Evolutionary conservation across 2,113 vertebrate species (phyloP), one percentile per base, ranked within the genome.

Genomic region (Gymnarchus niloticus): DNA sequence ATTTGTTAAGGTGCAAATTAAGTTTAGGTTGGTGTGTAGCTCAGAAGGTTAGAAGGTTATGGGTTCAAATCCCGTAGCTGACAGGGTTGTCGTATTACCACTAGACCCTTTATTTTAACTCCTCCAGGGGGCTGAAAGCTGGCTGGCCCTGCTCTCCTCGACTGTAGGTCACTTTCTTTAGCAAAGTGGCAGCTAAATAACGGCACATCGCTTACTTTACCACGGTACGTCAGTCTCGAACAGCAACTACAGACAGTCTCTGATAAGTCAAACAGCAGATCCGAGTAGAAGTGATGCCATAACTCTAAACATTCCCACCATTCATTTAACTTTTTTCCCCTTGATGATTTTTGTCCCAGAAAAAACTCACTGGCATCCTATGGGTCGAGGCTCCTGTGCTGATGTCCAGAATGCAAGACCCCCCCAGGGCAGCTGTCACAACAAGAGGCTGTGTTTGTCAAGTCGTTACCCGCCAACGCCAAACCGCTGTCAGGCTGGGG

Each of bases 361-460:
- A 78, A 23, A 23, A 8, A 48, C 46, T 48, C 9, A 23, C 10
- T 21, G 37, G 44, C 0, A 19, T 21, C 37, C 37, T 48, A 19
- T 78, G 52, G 52, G 52, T 14, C 6, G 52, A 14, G 52, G 6
- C 52, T 54, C 6, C 52, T 7, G 14, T 44, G 21, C 41, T 37
- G 37, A 7, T 41, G 76, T 33, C 76, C 23, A 17, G 37, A n/a
- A 8, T 78, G 44, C 9, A 78, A 37, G 44, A 14, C 23, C 6
- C 17, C 52, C 14, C 6, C 52, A 54, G 14, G 6, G 9, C 76
- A 78, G 76, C 76, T 78, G 76, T 78, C 44, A 77, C 37, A 48
- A 78, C 76, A 78, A 48, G 41, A 41, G 65, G 41, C 44, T 77
- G 37, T 44, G 37, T 78, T 48, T 78, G 76, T 78, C 76, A 78